Base-by-base conservation (phyloP, 2,888 invertebrate genomes). In the Hydrotaea diabolus region DNA sequence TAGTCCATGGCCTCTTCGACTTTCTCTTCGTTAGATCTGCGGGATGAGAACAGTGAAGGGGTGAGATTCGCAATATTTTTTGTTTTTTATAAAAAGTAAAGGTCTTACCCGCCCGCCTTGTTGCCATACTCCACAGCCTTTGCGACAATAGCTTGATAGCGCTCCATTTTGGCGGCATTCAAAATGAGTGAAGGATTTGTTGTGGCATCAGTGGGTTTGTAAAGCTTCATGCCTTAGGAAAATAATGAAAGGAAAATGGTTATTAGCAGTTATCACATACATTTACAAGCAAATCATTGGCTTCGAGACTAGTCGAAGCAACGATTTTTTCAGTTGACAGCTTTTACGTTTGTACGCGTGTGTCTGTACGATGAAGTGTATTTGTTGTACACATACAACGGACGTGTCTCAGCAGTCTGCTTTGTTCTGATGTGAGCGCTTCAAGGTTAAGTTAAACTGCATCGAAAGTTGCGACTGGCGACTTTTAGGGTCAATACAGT, bases 201-300 rank as follows among this genome's bases (percentile, higher is more conserved):
- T 1, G 99, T 99, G 49, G 99, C 99, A 95, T 99, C 99, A 0
- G 98, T 99, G 2, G 99, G 99, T 92, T 98, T 97, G 93, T 98
- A 99, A 88, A 96, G 95, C 92, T 97, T 96, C 95, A 99, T 99
- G 11, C 97, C 99, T 99, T 90, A 75, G 86, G 72, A 80, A 66
- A 76, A 72, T n/a, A n/a, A 39, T 0, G 9, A 39, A 64, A 36
- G 9, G n/a, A 31, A 55, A 43, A 49, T 15, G 49, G 36, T 39
- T 39, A 23, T 26, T 11, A 15, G 11, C 39, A 15, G 19, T 49
- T 19, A 23, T 23, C 49, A n/a, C 49, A 49, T 49, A 49, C 49
- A 39, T 39, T 11, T 39, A 11, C 8, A 36, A n/a, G n/a, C n/a
- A n/a, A n/a, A n/a, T n/a, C n/a, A n/a, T n/a, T n/a, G n/a, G n/a